Evolutionary conservation across 2,797 vertebrate species (phyloP).

Genomic region (Aplochiton taeniatus): DNA sequence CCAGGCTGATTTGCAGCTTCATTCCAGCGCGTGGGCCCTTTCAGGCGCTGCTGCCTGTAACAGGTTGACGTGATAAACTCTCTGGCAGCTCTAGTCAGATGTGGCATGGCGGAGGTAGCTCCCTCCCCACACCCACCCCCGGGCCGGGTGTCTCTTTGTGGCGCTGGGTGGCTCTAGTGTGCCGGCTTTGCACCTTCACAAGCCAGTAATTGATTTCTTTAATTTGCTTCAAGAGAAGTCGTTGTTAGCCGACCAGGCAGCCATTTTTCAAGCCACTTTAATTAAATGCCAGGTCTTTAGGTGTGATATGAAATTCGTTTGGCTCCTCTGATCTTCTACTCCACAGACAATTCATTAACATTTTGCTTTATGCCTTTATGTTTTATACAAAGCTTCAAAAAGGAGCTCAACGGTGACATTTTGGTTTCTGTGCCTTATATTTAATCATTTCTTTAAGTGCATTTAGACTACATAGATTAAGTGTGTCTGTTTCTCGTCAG

Average conservation of each 20-base stretch:
- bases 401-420: slow-evolving; percentile 67
- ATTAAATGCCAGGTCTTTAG: slow-evolving; percentile 79
- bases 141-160: slow-evolving; percentile 54
- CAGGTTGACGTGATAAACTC: slow-evolving; percentile 66
- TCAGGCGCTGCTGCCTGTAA: slow-evolving; percentile 60
- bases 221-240: slow-evolving; percentile 74
- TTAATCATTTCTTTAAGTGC: slow-evolving; percentile 66
- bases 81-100: slow-evolving; percentile 59
- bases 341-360: slow-evolving; percentile 74
- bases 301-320: slow-evolving; percentile 76
- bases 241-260: slow-evolving; percentile 71
- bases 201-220: slow-evolving; percentile 76
- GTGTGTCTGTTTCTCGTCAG: slow-evolving; percentile 60
- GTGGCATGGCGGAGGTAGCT: slow-evolving; percentile 49
- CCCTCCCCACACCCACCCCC: slow-evolving; percentile 33
- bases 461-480: slow-evolving; percentile 64
- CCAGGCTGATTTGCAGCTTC: slow-evolving; percentile 62
- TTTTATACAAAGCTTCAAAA: slow-evolving; percentile 68
- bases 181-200: slow-evolving; percentile 63
- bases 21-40: slow-evolving; percentile 65
- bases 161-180: slow-evolving; percentile 51
- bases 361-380: slow-evolving; percentile 59
- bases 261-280: slow-evolving; percentile 73
- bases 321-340: slow-evolving; percentile 72
- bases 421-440: slow-evolving; percentile 46